Base-by-base conservation (phyloP, 1,140 invertebrate genomes). In the Drosophila takahashii region DNA sequence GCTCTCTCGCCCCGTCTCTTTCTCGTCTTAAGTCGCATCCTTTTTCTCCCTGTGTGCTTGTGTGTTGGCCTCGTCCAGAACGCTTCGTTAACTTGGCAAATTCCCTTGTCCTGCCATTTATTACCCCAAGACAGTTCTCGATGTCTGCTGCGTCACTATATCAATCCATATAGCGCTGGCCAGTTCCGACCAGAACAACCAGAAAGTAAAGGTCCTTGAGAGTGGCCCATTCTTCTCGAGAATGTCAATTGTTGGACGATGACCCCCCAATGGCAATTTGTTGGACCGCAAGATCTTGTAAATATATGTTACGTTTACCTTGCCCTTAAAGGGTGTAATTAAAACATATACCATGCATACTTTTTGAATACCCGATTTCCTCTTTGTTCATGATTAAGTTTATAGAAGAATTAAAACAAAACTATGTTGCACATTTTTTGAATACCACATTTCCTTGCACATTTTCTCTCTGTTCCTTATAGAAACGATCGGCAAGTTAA, bases 81-180 rank as follows among this genome's bases (percentile, higher is more conserved):
- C 41, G 66, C 64, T 70, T 70, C 66, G 62, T 70, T 70, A 70
- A 69, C 66, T 70, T 70, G 62, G 66, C 41, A 70, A 70, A 70
- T 70, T 70, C 66, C 66, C 66, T 69, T 56, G 66, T 69, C 66
- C 64, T 67, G 64, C 64, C 64, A 67, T 67, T 67, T 67, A 67
- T 69, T 70, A 70, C 64, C 66, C 64, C 66, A 56, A 69, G 64
- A 56, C 34, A 70, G 59, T 62, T 69, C 15, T 48, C 64, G 50
- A 66, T 45, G 48, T 66, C 45, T 61, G 22, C 27, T 41, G 65
- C 26, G 29, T 36, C 16, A 37, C 39, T 39, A 32, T 47, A 69
- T 56, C 66, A 54, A 56, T 70, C 66, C 39, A 69, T 69, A 29
- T 52, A 32, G 44, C 48, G 10, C 29, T 2, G 48, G 15, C 48